These are phyloP conservation scores for Centrocercus urophasianus DNA, from an alignment of 2,113 vertebrate genomes.

Conservation along the genomic window DNA sequence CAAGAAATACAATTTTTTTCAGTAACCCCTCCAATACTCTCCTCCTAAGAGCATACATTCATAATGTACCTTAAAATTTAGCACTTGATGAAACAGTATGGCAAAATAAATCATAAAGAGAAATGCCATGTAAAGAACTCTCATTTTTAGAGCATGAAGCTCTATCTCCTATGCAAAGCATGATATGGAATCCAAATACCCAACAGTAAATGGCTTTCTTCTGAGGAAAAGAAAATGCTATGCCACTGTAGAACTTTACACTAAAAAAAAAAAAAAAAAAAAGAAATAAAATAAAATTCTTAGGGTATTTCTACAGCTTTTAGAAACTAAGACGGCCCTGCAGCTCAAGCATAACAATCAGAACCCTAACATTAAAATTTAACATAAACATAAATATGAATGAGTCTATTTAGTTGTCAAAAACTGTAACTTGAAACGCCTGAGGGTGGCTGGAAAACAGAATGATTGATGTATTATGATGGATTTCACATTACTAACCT, in stretches of 20 bases:
- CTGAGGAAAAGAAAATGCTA: neutral
- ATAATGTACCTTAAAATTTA: neutral
- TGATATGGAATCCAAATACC: neutral
- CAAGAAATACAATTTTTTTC: neutral
- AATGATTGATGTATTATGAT: neutral
- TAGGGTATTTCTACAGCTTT: neutral
- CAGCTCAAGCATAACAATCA: neutral
- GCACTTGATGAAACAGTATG: neutral
- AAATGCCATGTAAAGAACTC: neutral
- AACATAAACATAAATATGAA: neutral
- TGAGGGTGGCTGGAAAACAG: neutral
- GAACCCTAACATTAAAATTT: neutral
- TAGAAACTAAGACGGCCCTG: neutral
- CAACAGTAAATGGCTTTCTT: neutral
- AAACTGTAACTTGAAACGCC: neutral
- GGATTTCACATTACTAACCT: neutral
- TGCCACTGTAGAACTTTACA: neutral
- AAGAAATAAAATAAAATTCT: neutral
- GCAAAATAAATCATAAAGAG: neutral
- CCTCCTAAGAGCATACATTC: neutral
- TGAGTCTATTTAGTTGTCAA: neutral
- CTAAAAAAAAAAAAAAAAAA: neutral
- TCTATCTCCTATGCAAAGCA: neutral
- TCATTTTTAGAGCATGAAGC: neutral
- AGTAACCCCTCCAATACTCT: too few species aligned